Conservation (phyloP, 2,888 invertebrate genomes). For the Candidula unifasciata region DNA sequence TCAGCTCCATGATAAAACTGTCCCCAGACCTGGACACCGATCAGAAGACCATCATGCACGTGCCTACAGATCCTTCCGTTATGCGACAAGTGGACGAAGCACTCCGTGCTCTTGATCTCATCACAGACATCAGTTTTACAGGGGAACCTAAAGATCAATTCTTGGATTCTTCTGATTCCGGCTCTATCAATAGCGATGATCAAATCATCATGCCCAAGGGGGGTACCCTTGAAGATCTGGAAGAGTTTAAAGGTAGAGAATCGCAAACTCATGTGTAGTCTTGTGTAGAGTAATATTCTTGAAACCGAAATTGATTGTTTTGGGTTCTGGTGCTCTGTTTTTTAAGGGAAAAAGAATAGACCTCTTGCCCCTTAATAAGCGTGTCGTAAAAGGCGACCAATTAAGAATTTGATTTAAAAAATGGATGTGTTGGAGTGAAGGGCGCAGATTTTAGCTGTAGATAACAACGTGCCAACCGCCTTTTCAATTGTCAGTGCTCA, state of each 20-base stretch:
- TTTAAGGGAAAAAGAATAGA: too few species aligned
- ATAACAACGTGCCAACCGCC: too few species aligned
- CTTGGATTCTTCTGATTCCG: conserved; percentile 63
- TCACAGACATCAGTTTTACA: conserved; percentile 68
- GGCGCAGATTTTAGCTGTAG: too few species aligned
- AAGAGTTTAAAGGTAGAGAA: conserved; percentile 40
- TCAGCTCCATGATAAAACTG: conserved; percentile 66
- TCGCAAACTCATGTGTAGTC: conserved; percentile 44
- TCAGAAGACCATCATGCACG: conserved; percentile 64
- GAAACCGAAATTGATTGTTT: too few species aligned
- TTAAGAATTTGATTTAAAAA: too few species aligned
- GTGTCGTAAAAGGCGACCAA: too few species aligned
- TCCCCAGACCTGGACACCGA: conserved; percentile 67
- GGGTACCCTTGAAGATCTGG: conserved; percentile 63
- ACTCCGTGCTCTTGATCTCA: conserved; percentile 66
- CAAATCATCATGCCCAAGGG: conserved; percentile 53
- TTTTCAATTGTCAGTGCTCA: too few species aligned
- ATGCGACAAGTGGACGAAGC: conserved; percentile 58
- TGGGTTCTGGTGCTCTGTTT: too few species aligned
- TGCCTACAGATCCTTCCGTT: conserved; percentile 62
- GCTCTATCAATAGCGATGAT: conserved; percentile 62
- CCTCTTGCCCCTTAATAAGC: too few species aligned
- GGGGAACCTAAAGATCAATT: conserved; percentile 63
- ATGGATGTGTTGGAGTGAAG: too few species aligned
- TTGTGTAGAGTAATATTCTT: too few species aligned